These are phyloP conservation scores for Malacoctenus gilli DNA, from an alignment of 2,797 vertebrate genomes.

Conservation along the genomic window DNA sequence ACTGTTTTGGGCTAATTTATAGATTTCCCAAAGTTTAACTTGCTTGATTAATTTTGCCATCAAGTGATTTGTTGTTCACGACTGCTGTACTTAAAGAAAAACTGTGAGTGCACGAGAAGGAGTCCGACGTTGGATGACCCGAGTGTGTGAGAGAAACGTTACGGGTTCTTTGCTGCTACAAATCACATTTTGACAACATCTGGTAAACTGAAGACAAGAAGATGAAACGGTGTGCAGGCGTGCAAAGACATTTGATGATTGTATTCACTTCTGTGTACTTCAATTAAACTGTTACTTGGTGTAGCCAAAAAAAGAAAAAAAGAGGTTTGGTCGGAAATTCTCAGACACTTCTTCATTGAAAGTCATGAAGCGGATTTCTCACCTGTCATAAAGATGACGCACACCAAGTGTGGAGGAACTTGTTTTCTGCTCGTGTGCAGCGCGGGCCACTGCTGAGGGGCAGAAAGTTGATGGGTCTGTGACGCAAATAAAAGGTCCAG, in stretches of 20 bases:
- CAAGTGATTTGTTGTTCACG: neutral
- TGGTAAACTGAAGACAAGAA: neutral
- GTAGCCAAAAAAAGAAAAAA: neutral
- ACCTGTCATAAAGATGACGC: neutral
- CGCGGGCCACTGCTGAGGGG: neutral
- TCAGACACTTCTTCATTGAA: too few relatives aligned
- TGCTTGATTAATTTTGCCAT: constrained; percentile 5
- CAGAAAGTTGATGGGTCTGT: neutral
- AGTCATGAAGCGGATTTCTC: neutral
- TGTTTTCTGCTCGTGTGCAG: neutral
- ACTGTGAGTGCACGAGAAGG: constrained; percentile 14
- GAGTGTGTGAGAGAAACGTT: neutral
- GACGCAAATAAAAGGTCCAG: constrained; percentile 10
- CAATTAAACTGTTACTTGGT: constrained; percentile 26
- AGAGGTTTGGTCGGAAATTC: neutral
- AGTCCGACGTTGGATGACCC: neutral
- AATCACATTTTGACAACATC: constrained; percentile 1
- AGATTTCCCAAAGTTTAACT: neutral
- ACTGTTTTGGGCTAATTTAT: too few relatives aligned
- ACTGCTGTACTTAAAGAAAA: constrained; percentile 19
- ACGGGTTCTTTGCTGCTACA: constrained; percentile 1
- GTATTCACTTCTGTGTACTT: constrained; percentile 13
- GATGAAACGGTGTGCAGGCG: neutral
- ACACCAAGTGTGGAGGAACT: neutral
- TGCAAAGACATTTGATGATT: neutral